A percentile compares a stretch with the other conserved stretches of the same genome.
Conservation (phyloP, 1,140 invertebrate species). For the Lucilia sericata region DNA sequence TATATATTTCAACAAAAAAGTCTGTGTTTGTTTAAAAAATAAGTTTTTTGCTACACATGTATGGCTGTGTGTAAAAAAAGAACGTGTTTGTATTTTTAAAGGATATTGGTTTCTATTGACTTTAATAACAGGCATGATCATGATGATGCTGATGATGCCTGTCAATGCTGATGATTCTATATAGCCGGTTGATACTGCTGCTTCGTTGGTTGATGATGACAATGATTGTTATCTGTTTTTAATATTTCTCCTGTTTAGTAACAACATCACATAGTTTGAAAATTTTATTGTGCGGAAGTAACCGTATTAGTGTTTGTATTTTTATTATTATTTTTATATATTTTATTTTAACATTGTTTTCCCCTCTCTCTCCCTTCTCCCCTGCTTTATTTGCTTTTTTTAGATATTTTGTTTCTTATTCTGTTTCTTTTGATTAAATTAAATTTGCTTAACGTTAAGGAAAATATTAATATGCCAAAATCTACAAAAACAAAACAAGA, state of each 20-base stretch:
- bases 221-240: conserved; percentile 17
- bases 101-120: conserved; percentile 3
- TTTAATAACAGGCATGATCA: neutral
- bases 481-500: neutral
- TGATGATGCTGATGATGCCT: neutral
- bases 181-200: neutral
- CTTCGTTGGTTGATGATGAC: neutral
- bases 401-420: neutral
- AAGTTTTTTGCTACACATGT: neutral
- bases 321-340: too few relatives aligned
- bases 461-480: conserved; percentile 1
- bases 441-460: conserved; percentile 6
- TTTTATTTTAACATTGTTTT: neutral
- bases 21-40: too few relatives aligned
- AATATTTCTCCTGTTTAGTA: neutral
- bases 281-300: conserved; percentile 12
- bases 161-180: too few relatives aligned
- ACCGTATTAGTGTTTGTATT: neutral
- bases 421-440: neutral
- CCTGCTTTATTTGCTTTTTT: neutral
- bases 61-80: neutral
- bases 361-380: neutral
- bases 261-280: conserved; percentile 9
- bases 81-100: neutral
- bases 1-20: too few relatives aligned